Evolutionary conservation across 1,140 invertebrate species (phyloP), one percentile per base, ranked within the genome.

Genomic region (Proctacanthus coquilletti): DNA sequence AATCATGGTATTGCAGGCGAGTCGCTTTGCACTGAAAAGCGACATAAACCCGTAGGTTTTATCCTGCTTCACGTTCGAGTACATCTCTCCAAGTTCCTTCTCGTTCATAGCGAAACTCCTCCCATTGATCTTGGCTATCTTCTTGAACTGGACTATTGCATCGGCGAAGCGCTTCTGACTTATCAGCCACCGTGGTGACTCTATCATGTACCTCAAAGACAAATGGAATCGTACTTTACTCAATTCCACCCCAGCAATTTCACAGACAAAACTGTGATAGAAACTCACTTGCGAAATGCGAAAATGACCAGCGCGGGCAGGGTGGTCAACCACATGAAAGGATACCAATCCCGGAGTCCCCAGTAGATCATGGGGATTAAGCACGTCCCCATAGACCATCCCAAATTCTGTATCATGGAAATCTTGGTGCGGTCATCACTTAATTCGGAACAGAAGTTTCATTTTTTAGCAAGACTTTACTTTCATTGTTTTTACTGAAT

Each of bases 131-230:
- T 69, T 68, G 27, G 75, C 77, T 48, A 82, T 77, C 40, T 53
- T 65, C 27, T 63, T 57, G 13, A 80, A 49, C 42, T 69, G 63
- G 34, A 66, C 56, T 13, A 75, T 51, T 43, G 74, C 72, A 43
- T 71, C 62, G 30, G 69, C 48, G 25, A 60, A 56, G 41, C 68
- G 66, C 8, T 70, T 71, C 45, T 69, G 65, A 35, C 68, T 69
- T 42, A 74, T 69, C 33, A 77, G 55, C 78, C 78, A 81, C 41
- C 75, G 57, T 4, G 71, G 70, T 18, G 71, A 74, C 60, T 74
- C 71, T 39, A 72, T 66, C 40, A 70, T 57, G 42, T 63, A 68
- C 57, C 70, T 72, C 41, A 11, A 5, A 13, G 33, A 41, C 39
- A 41, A 34, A 36, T 15, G 15, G 15, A 15, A 42, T 42, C 19